A percentile compares a stretch with the other conserved stretches of the same genome.
These are phyloP conservation scores for Setophaga petechia DNA, from an alignment of 2,113 vertebrate species.

Conservation along the genomic window DNA sequence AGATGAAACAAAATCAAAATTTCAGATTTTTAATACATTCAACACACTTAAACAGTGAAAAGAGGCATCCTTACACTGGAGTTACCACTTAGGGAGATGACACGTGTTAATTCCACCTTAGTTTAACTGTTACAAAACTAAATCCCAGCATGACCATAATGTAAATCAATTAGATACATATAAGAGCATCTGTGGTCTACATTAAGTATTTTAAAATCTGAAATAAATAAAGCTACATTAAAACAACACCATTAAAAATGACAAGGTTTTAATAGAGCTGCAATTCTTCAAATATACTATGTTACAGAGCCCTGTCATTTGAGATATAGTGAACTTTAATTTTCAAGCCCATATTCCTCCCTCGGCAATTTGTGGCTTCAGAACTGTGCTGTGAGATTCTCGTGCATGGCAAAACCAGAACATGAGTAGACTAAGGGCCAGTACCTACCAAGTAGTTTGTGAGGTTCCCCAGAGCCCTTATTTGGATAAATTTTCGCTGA, in stretches of 20 bases:
- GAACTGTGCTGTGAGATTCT: neutral
- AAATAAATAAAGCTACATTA: neutral
- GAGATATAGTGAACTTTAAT: neutral
- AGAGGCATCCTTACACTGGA: neutral
- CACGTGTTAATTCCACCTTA: neutral
- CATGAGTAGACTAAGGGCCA: neutral
- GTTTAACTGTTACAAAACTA: neutral
- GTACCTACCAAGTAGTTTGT: neutral
- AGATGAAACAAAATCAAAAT: neutral
- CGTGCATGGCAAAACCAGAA: neutral
- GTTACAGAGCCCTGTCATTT: neutral
- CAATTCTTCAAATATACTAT: neutral
- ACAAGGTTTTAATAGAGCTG: neutral
- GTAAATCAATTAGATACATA: neutral
- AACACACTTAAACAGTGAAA: neutral
- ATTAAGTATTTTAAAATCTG: neutral
- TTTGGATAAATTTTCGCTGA: neutral
- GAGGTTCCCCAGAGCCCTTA: neutral
- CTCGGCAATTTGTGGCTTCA: neutral
- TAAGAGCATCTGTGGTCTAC: neutral
- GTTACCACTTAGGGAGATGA: neutral
- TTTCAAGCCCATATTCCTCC: neutral
- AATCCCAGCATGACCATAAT: neutral
- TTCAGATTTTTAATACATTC: neutral
- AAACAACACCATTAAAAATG: neutral